Conservation (phyloP, 2,888 invertebrate genomes). For the Agrenia bidenticulata region DNA sequence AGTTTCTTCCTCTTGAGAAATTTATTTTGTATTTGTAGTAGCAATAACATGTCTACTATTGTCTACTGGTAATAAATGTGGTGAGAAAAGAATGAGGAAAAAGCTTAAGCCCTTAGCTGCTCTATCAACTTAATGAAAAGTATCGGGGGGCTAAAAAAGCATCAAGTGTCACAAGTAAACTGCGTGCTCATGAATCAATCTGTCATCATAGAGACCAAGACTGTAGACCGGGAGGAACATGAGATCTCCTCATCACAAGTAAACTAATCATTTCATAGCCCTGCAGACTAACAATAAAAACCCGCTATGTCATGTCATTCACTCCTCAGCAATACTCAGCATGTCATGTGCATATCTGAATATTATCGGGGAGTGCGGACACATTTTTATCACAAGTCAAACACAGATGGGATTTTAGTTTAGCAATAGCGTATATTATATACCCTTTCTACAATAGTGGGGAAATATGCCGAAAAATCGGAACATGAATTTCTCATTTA, state of each 20-base stretch:
- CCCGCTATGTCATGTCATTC: constrained; percentile 1
- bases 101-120: too few relatives aligned
- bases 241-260: neutral
- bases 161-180: too few relatives aligned
- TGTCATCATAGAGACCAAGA: too few relatives aligned
- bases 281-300: too few relatives aligned
- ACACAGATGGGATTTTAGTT: constrained; percentile 13
- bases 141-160: too few relatives aligned
- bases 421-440: neutral
- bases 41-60: too few relatives aligned
- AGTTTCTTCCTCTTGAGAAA: too few relatives aligned
- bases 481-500: constrained; percentile 16
- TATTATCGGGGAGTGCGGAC: neutral
- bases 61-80: too few relatives aligned
- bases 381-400: constrained; percentile 15
- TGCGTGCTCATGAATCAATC: too few relatives aligned
- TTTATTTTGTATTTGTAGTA: too few relatives aligned
- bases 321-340: neutral
- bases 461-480: neutral
- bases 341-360: neutral
- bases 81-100: too few relatives aligned
- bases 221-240: neutral
- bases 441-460: neutral
- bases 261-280: neutral
- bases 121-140: too few relatives aligned